Conservation (phyloP, 2,113 vertebrate species). For the Engystomops pustulosus region DNA sequence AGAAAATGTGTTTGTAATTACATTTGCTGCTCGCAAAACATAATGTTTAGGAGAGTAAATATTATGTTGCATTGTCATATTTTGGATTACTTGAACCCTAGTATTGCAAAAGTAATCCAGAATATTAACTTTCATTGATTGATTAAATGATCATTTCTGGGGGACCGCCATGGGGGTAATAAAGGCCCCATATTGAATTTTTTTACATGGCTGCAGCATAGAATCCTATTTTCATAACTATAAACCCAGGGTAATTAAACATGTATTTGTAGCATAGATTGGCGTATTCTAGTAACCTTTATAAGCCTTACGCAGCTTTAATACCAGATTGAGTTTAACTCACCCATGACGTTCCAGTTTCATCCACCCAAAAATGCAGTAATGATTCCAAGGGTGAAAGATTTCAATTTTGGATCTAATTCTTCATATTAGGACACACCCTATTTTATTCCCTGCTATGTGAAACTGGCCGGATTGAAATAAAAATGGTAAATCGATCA, state of each 20-base stretch:
- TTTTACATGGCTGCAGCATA: background rate
- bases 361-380: background rate
- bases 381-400: background rate
- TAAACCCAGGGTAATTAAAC: background rate
- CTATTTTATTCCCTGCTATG: background rate
- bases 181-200: background rate
- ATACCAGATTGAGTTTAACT: background rate
- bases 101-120: constrained; percentile 9
- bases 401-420: constrained; percentile 16
- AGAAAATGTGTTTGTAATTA: constrained; percentile 56
- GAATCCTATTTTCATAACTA: background rate
- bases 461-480: background rate
- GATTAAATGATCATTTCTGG: background rate
- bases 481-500: background rate
- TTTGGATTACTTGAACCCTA: background rate
- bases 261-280: background rate
- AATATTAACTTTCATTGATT: background rate
- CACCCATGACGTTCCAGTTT: background rate
- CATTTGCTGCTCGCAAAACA: constrained; percentile 10
- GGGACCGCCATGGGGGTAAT: background rate
- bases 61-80: background rate
- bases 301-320: background rate
- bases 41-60: background rate
- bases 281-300: background rate
- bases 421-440: background rate